These are phyloP conservation scores for Acrossocheilus wenchowensis DNA, from an alignment of 2,797 vertebrate genomes.

Conservation along the genomic window DNA sequence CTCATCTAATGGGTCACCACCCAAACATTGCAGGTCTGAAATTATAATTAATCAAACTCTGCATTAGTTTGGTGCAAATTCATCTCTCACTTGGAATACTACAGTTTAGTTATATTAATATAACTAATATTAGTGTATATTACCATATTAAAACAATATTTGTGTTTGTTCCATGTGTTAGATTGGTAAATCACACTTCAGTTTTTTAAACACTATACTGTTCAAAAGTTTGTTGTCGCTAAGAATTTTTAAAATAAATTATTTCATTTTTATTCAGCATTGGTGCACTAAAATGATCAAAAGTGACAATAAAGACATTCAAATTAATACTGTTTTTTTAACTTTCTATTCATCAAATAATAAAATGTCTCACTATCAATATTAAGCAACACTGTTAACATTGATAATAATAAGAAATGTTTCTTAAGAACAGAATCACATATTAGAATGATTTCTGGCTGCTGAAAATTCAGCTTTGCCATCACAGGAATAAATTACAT, in stretches of 20 bases:
- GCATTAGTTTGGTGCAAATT: neutral
- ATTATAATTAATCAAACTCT: neutral
- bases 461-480: neutral
- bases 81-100: neutral
- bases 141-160: neutral
- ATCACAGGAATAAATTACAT: neutral
- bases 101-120: neutral
- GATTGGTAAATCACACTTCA: neutral
- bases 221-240: neutral
- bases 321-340: neutral
- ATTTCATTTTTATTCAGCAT: neutral
- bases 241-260: neutral
- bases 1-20: neutral
- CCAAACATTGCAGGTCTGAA: neutral
- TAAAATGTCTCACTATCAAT: neutral
- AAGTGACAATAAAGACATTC: neutral
- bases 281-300: neutral
- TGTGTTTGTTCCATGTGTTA: neutral
- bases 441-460: no score
- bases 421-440: neutral
- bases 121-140: neutral
- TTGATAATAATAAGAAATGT: neutral
- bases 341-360: neutral
- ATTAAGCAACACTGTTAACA: neutral
- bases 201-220: neutral